Evolutionary conservation across 2,113 vertebrate species (phyloP).

Genomic region (Podarcis muralis): DNA sequence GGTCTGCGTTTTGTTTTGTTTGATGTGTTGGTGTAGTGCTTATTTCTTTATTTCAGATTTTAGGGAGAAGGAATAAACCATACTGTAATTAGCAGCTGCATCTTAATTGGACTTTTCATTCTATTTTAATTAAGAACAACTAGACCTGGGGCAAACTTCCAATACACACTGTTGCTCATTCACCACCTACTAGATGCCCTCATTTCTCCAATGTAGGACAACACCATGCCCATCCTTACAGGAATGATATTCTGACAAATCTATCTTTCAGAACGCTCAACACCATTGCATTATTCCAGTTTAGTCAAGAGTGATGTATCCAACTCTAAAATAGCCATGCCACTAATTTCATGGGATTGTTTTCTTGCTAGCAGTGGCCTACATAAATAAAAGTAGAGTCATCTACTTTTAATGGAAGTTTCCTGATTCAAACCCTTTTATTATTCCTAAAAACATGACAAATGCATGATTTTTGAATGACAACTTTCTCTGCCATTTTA

Average conservation of each 20-base stretch:
- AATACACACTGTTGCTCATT: neutral
- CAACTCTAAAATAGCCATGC: neutral
- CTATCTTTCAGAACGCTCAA: neutral
- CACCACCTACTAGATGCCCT: neutral
- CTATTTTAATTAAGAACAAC: slow-evolving; percentile 14
- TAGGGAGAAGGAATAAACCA: neutral
- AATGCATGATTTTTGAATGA: slow-evolving; percentile 16
- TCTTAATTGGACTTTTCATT: neutral
- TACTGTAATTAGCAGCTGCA: neutral
- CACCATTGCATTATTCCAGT: neutral
- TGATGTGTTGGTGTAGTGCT: neutral
- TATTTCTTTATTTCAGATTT: neutral
- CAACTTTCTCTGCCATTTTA: slow-evolving; percentile 31
- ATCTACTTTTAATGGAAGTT: slow-evolving; percentile 41
- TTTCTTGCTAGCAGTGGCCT: neutral
- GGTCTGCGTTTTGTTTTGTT: accelerated
- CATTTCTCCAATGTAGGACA: neutral
- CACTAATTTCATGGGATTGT: neutral
- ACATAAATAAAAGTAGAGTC: slow-evolving; percentile 15
- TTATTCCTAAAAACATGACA: slow-evolving; percentile 8
- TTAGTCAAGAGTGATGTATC: neutral
- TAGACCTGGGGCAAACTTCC: neutral
- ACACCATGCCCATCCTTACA: neutral
- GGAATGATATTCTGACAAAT: slow-evolving; percentile 4
- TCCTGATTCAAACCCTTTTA: slow-evolving; percentile 24